Evolutionary conservation across 2,113 vertebrate species (phyloP), one percentile per base, ranked within the genome.

Genomic region (Vicugna pacos): DNA sequence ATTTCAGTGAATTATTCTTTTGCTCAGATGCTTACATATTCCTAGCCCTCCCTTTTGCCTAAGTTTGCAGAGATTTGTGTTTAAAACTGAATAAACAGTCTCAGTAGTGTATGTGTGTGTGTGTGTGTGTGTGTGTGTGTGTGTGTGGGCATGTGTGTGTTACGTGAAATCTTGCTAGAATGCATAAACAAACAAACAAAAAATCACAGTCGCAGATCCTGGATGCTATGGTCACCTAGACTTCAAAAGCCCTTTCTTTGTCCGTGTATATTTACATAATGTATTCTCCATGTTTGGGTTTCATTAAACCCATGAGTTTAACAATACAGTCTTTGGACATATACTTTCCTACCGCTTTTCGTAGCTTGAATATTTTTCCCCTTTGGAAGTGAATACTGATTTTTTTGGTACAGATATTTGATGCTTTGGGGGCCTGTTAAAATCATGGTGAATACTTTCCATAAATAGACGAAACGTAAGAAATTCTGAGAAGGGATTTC

Each of bases 391-490:
- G 97, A 97, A 98, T 98, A 97, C 97, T 35, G 65, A 89, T 97
- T 98, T 97, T 96, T 97, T 97, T 94, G 80, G 95, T 96, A 93
- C 93, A 97, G 93, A 94, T 97, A 97, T 94, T 93, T 84, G 69
- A 94, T 98, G 97, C 95, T 97, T 95, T 60, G 62, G 94, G 94
- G 82, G 77, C 87, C 97, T 97, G 92, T 98, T 98, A 97, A 98
- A 98, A 97, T 98, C 97, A 96, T 96, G 97, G 97, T 96, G 97
- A 93, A 96, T 80, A 88, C 65, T 30, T 96, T 98, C 98, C 96
- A 93, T 98, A 97, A 98, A 98, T 92, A 97, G 98, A 97, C 94
- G 95, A 98, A 98, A 97, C 98, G 97, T 97, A 94, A 98, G 97
- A 97, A 97, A 97, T 98, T 97, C 95, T 67, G 64, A 96, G 97